A percentile compares a stretch with the other conserved stretches of the same genome.
Evolutionary conservation across 2,797 vertebrate genomes (phyloP).

Genomic region (Cossypha heuglini): DNA sequence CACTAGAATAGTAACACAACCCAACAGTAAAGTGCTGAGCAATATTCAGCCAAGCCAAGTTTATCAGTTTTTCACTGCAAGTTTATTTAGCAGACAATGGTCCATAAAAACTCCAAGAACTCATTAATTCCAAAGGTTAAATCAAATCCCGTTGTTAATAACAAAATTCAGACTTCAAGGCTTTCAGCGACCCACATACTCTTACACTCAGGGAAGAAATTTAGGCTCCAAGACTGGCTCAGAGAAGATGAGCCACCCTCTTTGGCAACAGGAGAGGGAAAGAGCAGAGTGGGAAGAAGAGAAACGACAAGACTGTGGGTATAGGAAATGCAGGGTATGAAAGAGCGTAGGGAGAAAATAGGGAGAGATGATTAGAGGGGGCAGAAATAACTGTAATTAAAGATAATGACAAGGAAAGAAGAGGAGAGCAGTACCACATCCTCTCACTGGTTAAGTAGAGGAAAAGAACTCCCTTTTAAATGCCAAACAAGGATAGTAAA

Average conservation of each 20-base stretch:
- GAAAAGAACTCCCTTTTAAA: not conserved
- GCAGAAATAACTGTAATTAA: conserved; percentile 8
- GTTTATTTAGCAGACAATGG: not conserved
- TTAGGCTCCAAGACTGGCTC: not conserved
- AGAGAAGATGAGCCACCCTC: not conserved
- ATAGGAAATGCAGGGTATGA: not conserved
- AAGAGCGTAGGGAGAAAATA: not conserved
- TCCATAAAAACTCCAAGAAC: not conserved
- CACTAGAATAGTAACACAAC: not conserved
- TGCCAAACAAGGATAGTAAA: not conserved
- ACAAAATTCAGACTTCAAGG: not conserved
- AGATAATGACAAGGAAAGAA: conserved; percentile 16
- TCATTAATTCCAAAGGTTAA: not conserved
- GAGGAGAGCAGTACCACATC: not conserved
- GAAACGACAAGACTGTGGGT: not conserved
- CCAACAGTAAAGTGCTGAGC: accelerated
- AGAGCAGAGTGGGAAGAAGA: not conserved
- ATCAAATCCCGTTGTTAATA: not conserved
- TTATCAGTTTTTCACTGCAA: not conserved
- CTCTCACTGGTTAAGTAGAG: not conserved
- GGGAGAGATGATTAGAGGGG: not conserved
- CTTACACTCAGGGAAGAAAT: not conserved
- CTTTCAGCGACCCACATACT: not conserved
- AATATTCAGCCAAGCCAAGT: not conserved
- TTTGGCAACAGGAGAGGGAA: not conserved